Evolutionary conservation across 2,797 vertebrate genomes (phyloP).

Genomic region (Ctenopoma multispine): DNA sequence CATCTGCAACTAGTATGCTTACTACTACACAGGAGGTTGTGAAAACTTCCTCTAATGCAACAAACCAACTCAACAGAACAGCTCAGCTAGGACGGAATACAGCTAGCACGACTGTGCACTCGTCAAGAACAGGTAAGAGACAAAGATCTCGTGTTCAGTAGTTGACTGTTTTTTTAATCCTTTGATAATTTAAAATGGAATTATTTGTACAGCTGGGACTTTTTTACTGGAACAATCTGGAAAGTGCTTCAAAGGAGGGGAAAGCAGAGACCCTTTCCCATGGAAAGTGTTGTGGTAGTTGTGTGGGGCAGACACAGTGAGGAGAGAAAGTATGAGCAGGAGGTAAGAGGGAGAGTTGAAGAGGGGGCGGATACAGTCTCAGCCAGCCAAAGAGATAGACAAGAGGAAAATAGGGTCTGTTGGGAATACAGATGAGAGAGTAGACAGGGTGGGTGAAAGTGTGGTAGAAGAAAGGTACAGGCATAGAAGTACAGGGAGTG

Average conservation of each 20-base stretch:
- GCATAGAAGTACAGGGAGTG: slow-evolving; percentile 47
- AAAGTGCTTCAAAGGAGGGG: slow-evolving; percentile 68
- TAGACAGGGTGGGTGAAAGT: slow-evolving; percentile 44
- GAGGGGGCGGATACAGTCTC: slow-evolving; percentile 28
- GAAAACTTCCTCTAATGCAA: slow-evolving; percentile 27
- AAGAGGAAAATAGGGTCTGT: slow-evolving; percentile 37
- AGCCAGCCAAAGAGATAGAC: slow-evolving; percentile 51
- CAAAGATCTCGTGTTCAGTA: slow-evolving; percentile 22
- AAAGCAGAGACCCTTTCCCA: slow-evolving; percentile 59
- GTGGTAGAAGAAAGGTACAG: slow-evolving; percentile 56
- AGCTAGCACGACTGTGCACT: slow-evolving; percentile 49
- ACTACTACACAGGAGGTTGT: slow-evolving; percentile 28
- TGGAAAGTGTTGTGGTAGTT: slow-evolving; percentile 66
- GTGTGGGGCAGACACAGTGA: slow-evolving; percentile 60
- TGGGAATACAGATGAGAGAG: slow-evolving; percentile 54
- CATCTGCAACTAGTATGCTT: slow-evolving; percentile 28
- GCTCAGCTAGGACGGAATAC: slow-evolving; percentile 38
- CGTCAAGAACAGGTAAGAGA: slow-evolving; percentile 73
- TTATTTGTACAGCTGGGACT: slow-evolving; percentile 78
- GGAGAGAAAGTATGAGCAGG: slow-evolving; percentile 52
- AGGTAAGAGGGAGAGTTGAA: slow-evolving; percentile 45
- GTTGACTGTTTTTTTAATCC: slow-evolving; percentile 27
- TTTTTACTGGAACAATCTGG: slow-evolving; percentile 67
- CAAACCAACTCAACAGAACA: slow-evolving; percentile 43
- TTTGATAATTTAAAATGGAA: slow-evolving; percentile 60